Evolutionary conservation across 2,888 invertebrate genomes (phyloP).

Genomic region (Choreutis nemorana): DNA sequence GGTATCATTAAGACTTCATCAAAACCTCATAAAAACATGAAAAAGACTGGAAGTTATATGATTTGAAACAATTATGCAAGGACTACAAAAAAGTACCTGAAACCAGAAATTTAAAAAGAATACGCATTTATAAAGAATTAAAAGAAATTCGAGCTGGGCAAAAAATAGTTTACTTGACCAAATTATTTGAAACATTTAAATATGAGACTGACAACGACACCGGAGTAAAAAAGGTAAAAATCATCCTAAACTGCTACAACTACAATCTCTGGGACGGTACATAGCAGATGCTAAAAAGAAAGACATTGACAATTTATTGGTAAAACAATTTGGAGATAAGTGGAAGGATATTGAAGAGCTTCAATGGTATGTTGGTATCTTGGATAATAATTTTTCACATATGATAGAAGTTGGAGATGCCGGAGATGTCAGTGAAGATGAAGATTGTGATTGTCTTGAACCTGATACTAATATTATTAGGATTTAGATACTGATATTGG

Average conservation of each 20-base stretch:
- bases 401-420: too few relatives aligned
- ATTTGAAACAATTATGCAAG: too few relatives aligned
- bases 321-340: conserved; percentile 8
- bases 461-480: too few relatives aligned
- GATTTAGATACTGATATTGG: too few relatives aligned
- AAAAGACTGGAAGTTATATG: too few relatives aligned
- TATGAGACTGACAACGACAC: conserved; percentile 5
- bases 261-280: conserved; percentile 6
- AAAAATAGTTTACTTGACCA: conserved; percentile 4
- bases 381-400: conserved; percentile 5
- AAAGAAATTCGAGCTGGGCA: conserved; percentile 6
- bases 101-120: conserved; percentile 6
- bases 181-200: conserved; percentile 5
- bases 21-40: too few relatives aligned
- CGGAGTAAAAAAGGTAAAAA: conserved; percentile 5
- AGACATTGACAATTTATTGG: conserved; percentile 7
- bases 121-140: conserved; percentile 7
- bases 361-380: conserved; percentile 7
- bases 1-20: too few relatives aligned
- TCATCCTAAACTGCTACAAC: conserved; percentile 6
- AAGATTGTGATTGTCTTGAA: too few relatives aligned
- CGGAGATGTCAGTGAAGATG: too few relatives aligned
- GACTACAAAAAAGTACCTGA: too few relatives aligned
- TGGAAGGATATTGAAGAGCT: conserved; percentile 9
- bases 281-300: conserved; percentile 7